These are phyloP conservation scores for Drosophila subsilvestris DNA, from an alignment of 2,888 invertebrate species.

Conservation along the genomic window DNA sequence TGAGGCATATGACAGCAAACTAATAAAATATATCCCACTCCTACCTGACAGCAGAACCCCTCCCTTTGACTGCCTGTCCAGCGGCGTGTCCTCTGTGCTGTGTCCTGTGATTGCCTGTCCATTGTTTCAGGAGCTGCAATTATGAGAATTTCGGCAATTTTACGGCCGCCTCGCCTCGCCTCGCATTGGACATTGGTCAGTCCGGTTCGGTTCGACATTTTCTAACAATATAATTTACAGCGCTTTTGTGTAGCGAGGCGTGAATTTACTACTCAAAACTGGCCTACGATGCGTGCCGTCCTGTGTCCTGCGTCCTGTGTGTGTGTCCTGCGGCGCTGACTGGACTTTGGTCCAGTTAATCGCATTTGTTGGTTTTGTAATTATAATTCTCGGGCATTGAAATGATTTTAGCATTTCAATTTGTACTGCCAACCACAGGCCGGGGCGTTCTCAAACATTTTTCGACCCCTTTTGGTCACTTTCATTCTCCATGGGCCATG, in stretches of 20 bases:
- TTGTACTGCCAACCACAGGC: slow-evolving; percentile 67
- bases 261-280: slow-evolving; percentile 62
- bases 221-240: slow-evolving; percentile 75
- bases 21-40: slow-evolving; percentile 53
- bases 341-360: slow-evolving; percentile 52
- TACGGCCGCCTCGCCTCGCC: slow-evolving; percentile 7
- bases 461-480: slow-evolving; percentile 60
- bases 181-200: slow-evolving; percentile 47
- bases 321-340: slow-evolving; percentile 27
- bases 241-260: slow-evolving; percentile 79
- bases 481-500: slow-evolving; percentile 16
- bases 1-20: slow-evolving; percentile 51
- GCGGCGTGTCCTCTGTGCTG: not conserved
- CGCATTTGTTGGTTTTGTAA: slow-evolving; percentile 70
- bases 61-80: slow-evolving; percentile 13
- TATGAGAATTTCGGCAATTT: slow-evolving; percentile 51
- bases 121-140: slow-evolving; percentile 70
- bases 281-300: slow-evolving; percentile 9
- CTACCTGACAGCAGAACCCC: slow-evolving; percentile 27
- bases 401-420: slow-evolving; percentile 73
- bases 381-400: slow-evolving; percentile 64
- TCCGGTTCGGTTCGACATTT: not conserved
- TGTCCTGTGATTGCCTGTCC: slow-evolving; percentile 38
- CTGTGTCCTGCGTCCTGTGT: not conserved
- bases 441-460: slow-evolving; percentile 7